These are phyloP conservation scores for Rattus norvegicus DNA, from an alignment of 2,113 vertebrate genomes.

Conservation along the genomic window DNA sequence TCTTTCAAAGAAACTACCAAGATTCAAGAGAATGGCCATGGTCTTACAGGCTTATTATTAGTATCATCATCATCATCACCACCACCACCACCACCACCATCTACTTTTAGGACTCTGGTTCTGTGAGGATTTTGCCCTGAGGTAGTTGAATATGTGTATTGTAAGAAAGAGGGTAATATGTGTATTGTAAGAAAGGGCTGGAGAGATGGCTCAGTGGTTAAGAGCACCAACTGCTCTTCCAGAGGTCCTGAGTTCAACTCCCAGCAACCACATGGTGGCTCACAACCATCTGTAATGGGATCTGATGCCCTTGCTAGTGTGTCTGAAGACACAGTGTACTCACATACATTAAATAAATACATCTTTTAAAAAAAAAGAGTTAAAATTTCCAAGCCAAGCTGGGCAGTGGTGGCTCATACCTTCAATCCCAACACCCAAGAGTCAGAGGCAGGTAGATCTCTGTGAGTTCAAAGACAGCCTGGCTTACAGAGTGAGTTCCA, in stretches of 20 bases:
- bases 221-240: no score
- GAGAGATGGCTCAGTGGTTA: no score
- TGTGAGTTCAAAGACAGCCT: neutral
- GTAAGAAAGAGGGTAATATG: no score
- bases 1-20: neutral
- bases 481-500: neutral
- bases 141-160: accelerated
- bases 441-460: neutral
- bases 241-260: no score
- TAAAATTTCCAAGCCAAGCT: neutral
- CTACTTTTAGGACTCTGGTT: neutral
- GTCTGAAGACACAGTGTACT: no score
- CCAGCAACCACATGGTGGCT: no score
- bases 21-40: neutral
- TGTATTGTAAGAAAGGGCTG: no score
- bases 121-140: neutral
- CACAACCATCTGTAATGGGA: no score
- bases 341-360: no score
- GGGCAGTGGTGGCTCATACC: accelerated
- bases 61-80: neutral
- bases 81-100: neutral
- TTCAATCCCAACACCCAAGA: neutral
- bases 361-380: no score
- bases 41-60: neutral
- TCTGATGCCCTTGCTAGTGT: no score